Evolutionary conservation across 2,113 vertebrate genomes (phyloP).

Genomic region (Opisthocomus hoazin): DNA sequence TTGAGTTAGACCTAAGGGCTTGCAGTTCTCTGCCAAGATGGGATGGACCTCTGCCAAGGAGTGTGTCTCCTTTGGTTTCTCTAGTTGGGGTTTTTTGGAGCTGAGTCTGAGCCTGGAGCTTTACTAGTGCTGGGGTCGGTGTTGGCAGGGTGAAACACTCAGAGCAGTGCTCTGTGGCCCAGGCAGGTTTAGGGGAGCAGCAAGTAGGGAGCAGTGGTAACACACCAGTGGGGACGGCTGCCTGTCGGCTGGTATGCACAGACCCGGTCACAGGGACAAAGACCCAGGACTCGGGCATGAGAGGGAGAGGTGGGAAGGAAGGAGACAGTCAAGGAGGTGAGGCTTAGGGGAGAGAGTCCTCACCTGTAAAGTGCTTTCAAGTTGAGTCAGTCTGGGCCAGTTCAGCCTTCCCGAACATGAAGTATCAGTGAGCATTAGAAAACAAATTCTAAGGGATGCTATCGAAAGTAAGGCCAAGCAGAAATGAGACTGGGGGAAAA

Average conservation of each 20-base stretch:
- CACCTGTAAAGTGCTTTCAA: background rate
- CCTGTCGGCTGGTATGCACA: background rate
- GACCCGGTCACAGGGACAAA: background rate
- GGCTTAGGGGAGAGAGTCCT: background rate
- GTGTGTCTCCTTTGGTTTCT: background rate
- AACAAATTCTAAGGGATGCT: background rate
- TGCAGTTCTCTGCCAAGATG: background rate
- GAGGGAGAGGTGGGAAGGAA: background rate
- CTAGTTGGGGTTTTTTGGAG: background rate
- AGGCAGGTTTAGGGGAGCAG: background rate
- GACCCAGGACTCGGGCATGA: fast-evolving
- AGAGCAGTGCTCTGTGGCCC: background rate
- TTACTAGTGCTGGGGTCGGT: background rate
- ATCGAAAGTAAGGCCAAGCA: background rate
- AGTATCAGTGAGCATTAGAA: background rate
- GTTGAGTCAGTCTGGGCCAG: background rate
- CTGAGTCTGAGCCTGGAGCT: background rate
- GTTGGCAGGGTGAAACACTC: background rate
- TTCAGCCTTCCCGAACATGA: background rate
- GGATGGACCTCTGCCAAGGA: background rate
- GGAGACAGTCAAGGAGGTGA: background rate
- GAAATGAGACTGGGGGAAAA: background rate
- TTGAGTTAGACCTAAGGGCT: background rate
- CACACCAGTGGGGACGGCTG: fast-evolving
- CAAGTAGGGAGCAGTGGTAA: background rate